These are phyloP conservation scores for Chromis chromis DNA, from an alignment of 2,797 vertebrate species.

Conservation along the genomic window DNA sequence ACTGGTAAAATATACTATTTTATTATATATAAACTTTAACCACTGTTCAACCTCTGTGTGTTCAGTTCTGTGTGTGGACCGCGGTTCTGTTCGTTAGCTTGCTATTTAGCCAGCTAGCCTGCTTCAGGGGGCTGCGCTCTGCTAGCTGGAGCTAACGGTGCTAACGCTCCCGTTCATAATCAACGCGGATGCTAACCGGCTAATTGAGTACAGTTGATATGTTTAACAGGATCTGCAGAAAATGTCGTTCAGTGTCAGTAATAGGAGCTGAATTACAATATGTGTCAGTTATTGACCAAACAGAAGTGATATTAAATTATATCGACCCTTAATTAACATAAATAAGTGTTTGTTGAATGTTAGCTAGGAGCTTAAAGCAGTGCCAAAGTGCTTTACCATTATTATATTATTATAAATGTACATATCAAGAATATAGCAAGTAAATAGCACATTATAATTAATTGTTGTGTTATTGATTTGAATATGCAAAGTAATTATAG, in stretches of 20 bases:
- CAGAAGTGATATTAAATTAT: background rate
- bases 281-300: too few species aligned
- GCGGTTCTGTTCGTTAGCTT: too few species aligned
- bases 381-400: too few species aligned
- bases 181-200: slow-evolving; percentile 49
- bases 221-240: too few species aligned
- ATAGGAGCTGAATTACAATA: too few species aligned
- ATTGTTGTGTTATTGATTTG: too few species aligned
- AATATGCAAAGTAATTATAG: too few species aligned
- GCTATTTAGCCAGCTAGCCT: background rate
- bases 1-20: slow-evolving; percentile 61
- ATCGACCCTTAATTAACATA: background rate
- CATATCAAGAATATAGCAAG: too few species aligned
- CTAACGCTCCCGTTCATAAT: slow-evolving; percentile 34
- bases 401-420: too few species aligned
- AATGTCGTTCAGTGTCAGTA: background rate
- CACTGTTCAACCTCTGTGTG: rapidly evolving
- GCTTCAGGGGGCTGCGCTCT: background rate
- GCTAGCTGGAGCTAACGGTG: slow-evolving; percentile 43
- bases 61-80: rapidly evolving
- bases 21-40: rapidly evolving
- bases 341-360: background rate
- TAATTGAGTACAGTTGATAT: slow-evolving; percentile 41
- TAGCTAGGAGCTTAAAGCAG: background rate
- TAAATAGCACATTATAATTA: too few species aligned